A percentile compares a stretch with the other conserved stretches of the same genome.
Evolutionary conservation across 1,140 invertebrate species (phyloP).

Genomic region (Hycleus cichorii): DNA sequence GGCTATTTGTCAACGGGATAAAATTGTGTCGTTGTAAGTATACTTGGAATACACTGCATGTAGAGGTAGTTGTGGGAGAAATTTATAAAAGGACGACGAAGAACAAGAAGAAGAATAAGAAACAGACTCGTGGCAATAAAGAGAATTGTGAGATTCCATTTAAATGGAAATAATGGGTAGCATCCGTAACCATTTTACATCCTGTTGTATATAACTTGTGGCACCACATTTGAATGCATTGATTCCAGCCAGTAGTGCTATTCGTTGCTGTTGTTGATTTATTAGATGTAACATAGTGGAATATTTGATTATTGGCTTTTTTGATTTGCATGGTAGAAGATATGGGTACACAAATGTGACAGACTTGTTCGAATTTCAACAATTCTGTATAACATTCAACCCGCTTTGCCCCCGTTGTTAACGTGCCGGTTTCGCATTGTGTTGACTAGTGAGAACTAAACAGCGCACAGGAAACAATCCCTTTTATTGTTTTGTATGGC

Average conservation of each 20-base stretch:
- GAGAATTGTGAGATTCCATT: slow-evolving; percentile 28
- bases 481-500: slow-evolving; percentile 12
- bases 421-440: slow-evolving; percentile 10
- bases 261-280: too few relatives aligned
- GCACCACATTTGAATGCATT: slow-evolving; percentile 2
- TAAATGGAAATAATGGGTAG: slow-evolving; percentile 33
- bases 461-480: slow-evolving; percentile 9
- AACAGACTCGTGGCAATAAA: slow-evolving; percentile 23
- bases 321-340: too few relatives aligned
- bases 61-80: too few relatives aligned
- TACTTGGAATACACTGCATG: slow-evolving; percentile 24
- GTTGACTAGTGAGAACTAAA: slow-evolving; percentile 4
- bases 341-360: too few relatives aligned
- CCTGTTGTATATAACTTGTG: slow-evolving; percentile 23
- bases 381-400: too few relatives aligned
- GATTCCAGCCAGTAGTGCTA: too few relatives aligned
- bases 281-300: too few relatives aligned
- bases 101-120: slow-evolving; percentile 17
- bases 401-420: not conserved
- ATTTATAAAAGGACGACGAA: too few relatives aligned
- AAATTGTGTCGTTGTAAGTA: slow-evolving; percentile 26
- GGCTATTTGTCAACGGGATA: slow-evolving; percentile 25
- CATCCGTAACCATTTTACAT: slow-evolving; percentile 28
- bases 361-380: too few relatives aligned
- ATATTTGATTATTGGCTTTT: too few relatives aligned